Evolutionary conservation across 2,113 vertebrate species (phyloP).

Genomic region (Pollachius pollachius): DNA sequence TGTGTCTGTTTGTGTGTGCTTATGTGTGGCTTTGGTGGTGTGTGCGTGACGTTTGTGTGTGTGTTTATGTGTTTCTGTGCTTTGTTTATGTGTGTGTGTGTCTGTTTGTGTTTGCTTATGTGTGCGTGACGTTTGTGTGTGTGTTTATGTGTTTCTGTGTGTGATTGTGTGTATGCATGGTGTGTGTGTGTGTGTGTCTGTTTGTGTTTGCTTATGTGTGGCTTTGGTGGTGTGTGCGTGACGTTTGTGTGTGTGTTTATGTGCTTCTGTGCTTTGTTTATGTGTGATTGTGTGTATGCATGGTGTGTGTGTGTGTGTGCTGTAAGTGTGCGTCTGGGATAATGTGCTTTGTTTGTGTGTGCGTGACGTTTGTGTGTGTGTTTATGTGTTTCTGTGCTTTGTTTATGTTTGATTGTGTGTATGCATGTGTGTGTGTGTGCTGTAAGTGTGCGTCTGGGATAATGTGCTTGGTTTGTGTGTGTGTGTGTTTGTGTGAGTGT

Average conservation of each 20-base stretch:
- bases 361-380: background rate
- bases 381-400: background rate
- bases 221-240: background rate
- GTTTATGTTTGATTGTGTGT: constrained; percentile 13
- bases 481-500: too few relatives aligned
- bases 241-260: background rate
- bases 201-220: constrained; percentile 1
- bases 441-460: background rate
- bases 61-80: too few relatives aligned
- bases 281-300: constrained; percentile 12
- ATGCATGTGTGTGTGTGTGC: background rate
- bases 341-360: too few relatives aligned
- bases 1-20: constrained; percentile 6
- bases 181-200: background rate
- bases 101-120: background rate
- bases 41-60: background rate
- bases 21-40: constrained; percentile 12
- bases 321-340: background rate
- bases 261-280: too few relatives aligned
- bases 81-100: too few relatives aligned
- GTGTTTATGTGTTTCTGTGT: too few relatives aligned
- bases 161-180: background rate
- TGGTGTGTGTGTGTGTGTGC: background rate
- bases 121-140: background rate
- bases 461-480: too few relatives aligned